Percentiles rank a stretch among this genome's conserved stretches.
phyloP scores from a whole-genome alignment of 2,797 vertebrate genomes.

The Scomberomorus guttatus region DNA sequence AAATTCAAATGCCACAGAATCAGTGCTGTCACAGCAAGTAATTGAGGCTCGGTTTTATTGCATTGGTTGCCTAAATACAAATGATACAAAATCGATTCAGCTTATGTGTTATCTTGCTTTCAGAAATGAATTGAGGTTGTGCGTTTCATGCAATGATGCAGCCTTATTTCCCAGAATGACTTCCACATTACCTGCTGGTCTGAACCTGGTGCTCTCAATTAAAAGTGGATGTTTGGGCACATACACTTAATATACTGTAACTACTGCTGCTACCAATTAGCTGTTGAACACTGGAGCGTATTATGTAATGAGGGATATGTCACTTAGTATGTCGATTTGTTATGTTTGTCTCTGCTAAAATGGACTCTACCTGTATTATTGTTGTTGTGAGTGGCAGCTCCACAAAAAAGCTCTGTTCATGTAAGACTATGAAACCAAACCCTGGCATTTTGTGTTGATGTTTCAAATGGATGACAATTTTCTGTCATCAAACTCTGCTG shows the following conservation, averaged over 20 bases:
- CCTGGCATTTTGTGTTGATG: conserved; percentile 7
- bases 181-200: background rate
- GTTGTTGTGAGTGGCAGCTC: conserved; percentile 20
- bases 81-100: background rate
- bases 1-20: background rate
- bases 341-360: background rate
- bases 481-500: background rate
- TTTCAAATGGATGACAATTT: conserved; percentile 14
- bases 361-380: background rate
- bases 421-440: conserved; percentile 12
- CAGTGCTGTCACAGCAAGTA: background rate
- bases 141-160: background rate
- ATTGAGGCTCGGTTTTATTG: background rate
- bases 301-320: background rate
- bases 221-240: background rate
- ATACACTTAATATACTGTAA: background rate
- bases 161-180: background rate
- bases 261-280: background rate
- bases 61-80: background rate
- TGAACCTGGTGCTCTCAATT: background rate
- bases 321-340: background rate
- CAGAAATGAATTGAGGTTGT: background rate
- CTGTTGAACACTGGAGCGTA: background rate
- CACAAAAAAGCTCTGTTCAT: conserved; percentile 8
- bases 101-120: background rate